Evolutionary conservation across 2,888 invertebrate genomes (phyloP).

Genomic region (Colostygia pectinataria): DNA sequence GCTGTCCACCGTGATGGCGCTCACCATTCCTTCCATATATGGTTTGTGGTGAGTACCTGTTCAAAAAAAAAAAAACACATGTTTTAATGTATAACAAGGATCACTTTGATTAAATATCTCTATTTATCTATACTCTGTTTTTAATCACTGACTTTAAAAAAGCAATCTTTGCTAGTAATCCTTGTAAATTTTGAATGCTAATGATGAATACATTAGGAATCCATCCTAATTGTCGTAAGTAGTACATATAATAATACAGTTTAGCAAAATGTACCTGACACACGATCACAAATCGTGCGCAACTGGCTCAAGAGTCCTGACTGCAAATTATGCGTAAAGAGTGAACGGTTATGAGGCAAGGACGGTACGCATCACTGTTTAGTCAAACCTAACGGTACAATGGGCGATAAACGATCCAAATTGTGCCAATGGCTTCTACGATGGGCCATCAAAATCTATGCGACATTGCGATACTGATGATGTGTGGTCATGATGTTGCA

Average conservation of each 20-base stretch:
- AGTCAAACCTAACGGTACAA: constrained; percentile 10
- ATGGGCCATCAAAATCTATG: constrained; percentile 7
- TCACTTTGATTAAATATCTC: too few relatives aligned
- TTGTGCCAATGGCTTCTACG: constrained; percentile 2
- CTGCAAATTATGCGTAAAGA: constrained; percentile 6
- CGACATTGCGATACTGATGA: neutral
- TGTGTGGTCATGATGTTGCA: constrained; percentile 1
- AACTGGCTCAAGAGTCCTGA: constrained; percentile 5
- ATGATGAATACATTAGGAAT: too few relatives aligned
- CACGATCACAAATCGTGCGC: constrained; percentile 8
- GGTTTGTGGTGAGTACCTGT: constrained; percentile 90
- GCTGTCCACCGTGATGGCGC: constrained; percentile 96
- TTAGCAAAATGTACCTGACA: neutral
- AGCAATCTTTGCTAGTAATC: too few relatives aligned
- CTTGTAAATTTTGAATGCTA: too few relatives aligned
- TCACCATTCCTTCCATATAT: constrained; percentile 98
- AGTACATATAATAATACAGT: too few relatives aligned
- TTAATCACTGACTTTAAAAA: too few relatives aligned
- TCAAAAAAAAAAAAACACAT: too few relatives aligned
- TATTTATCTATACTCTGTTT: too few relatives aligned
- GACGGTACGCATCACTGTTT: constrained; percentile 11
- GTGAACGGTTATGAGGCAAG: constrained; percentile 17
- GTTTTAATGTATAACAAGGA: too few relatives aligned
- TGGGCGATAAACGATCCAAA: constrained; percentile 10
- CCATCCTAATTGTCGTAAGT: too few relatives aligned